Percentiles rank a stretch among this genome's conserved stretches.
These are phyloP conservation scores for Dicyrtomina minuta DNA, from an alignment of 2,888 invertebrate genomes.

Conservation along the genomic window DNA sequence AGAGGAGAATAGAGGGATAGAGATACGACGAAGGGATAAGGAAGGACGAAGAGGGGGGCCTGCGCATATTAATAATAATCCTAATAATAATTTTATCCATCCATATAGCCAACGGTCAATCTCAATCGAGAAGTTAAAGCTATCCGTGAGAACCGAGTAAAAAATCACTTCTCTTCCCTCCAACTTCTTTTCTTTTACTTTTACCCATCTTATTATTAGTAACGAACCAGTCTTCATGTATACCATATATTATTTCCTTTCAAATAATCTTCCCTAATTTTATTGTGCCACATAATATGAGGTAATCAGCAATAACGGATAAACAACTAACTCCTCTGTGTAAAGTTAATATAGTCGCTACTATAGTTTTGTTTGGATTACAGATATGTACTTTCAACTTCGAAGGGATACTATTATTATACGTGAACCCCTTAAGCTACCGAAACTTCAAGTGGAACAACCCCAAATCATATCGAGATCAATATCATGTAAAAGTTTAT, in stretches of 20 bases:
- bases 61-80: no score
- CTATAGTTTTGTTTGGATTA: no score
- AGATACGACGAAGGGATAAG: no score
- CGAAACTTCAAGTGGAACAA: no score
- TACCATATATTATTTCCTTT: not conserved
- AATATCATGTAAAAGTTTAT: no score
- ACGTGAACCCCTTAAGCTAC: not conserved
- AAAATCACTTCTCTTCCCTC: conserved; percentile 19
- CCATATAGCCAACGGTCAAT: not conserved
- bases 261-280: conserved; percentile 5
- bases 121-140: no score
- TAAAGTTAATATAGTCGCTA: not conserved
- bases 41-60: no score
- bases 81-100: not conserved
- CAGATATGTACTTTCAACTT: not conserved
- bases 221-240: not conserved
- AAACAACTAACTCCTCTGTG: not conserved
- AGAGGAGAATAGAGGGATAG: not conserved
- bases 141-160: conserved; percentile 25
- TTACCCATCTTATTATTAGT: not conserved
- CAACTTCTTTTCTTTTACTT: not conserved
- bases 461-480: no score
- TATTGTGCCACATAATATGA: not conserved
- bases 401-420: not conserved
- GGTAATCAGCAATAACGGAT: not conserved